These are phyloP conservation scores for Drosophila quadrilineata DNA, from an alignment of 1,140 invertebrate genomes.

Conservation along the genomic window DNA sequence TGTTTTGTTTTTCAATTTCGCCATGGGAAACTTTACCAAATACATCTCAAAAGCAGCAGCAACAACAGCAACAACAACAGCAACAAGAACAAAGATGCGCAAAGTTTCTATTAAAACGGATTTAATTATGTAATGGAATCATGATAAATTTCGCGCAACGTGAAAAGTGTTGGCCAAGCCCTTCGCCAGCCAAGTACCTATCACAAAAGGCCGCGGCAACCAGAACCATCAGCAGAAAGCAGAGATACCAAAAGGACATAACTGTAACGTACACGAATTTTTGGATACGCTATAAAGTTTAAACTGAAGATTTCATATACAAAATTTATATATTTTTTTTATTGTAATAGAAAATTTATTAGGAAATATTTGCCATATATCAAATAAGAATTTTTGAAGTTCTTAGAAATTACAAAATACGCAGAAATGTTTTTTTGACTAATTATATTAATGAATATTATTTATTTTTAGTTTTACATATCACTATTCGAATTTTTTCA, in stretches of 20 bases:
- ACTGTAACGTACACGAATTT: too few species aligned
- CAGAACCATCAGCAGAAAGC: conserved; percentile 27
- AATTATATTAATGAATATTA: too few species aligned
- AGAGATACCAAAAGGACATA: conserved; percentile 4
- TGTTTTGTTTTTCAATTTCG: conserved; percentile 78
- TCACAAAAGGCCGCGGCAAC: conserved; percentile 38
- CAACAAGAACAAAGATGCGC: conserved; percentile 55
- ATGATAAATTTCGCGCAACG: conserved; percentile 79
- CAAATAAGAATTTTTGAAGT: too few species aligned
- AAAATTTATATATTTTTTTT: too few species aligned
- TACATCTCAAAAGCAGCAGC: conserved; percentile 67
- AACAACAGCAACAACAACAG: conserved; percentile 31
- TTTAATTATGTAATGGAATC: conserved; percentile 81
- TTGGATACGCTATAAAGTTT: too few species aligned
- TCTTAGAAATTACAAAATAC: too few species aligned
- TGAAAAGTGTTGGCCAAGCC: conserved; percentile 71
- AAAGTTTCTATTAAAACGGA: conserved; percentile 80
- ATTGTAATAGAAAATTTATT: too few species aligned
- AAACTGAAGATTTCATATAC: too few species aligned
- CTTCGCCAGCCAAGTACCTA: conserved; percentile 32
- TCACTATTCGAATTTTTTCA: too few species aligned
- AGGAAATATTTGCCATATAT: too few species aligned
- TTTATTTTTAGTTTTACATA: too few species aligned
- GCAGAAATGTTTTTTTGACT: too few species aligned
- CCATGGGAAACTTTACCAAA: conserved; percentile 69